A percentile compares a stretch with the other conserved stretches of the same genome.
Conservation (phyloP, 30 jellyfish, hydroid and myxozoan genomes). For the Turritopsis dohrnii region DNA sequence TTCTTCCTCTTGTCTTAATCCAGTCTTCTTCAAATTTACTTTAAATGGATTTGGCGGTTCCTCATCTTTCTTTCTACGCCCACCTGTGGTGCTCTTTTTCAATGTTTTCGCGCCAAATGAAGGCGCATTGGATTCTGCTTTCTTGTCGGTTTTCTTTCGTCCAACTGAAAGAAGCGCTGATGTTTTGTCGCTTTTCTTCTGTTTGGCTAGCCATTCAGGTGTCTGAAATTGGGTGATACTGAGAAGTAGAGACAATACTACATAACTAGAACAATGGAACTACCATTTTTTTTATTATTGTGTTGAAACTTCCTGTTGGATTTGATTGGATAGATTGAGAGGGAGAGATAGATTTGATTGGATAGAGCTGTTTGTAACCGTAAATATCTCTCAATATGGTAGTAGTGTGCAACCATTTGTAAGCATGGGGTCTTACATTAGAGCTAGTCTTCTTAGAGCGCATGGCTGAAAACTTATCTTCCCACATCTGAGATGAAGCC, state of each 20-base stretch:
- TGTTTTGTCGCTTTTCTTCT: constrained; percentile 46
- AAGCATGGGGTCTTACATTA: constrained; percentile 52
- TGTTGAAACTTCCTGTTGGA: too few species aligned
- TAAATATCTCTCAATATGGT: too few species aligned
- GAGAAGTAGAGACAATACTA: not conserved
- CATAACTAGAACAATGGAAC: too few species aligned
- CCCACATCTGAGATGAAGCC: constrained; percentile 85
- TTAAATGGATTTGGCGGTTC: not conserved
- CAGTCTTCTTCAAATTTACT: not conserved
- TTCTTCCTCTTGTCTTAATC: not conserved
- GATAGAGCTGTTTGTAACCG: too few species aligned
- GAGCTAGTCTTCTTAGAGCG: constrained; percentile 66
- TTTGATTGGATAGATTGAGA: too few species aligned
- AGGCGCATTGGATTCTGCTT: not conserved
- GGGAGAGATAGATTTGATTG: too few species aligned
- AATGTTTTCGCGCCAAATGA: not conserved
- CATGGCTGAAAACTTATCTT: constrained; percentile 80
- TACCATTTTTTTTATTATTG: too few species aligned
- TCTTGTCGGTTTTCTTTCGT: not conserved
- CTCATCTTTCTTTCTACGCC: not conserved
- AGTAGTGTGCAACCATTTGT: too few species aligned
- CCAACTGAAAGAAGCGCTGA: not conserved
- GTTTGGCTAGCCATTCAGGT: constrained; percentile 85
- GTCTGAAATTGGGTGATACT: not conserved
- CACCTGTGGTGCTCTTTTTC: not conserved